phyloP scores from a whole-genome alignment of 1,140 invertebrate species.

The Penaeus vannamei region DNA sequence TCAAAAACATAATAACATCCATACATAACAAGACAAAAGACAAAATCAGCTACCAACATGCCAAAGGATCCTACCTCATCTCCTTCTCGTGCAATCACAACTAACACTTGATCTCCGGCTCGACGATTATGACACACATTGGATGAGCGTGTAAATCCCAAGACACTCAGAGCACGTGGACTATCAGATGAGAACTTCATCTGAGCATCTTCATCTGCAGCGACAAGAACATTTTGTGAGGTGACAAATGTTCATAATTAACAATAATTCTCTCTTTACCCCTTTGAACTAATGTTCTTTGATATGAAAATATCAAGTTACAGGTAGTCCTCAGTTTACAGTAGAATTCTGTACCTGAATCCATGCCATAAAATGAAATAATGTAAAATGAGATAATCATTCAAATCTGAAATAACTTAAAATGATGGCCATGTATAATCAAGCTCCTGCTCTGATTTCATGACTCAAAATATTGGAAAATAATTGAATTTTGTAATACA shows the following conservation, averaged over 20 bases:
- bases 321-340: too few species aligned
- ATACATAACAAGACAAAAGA: background rate
- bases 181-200: conserved; percentile 73
- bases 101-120: conserved; percentile 72
- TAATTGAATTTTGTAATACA: too few species aligned
- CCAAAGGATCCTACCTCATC: conserved; percentile 71
- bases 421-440: too few species aligned
- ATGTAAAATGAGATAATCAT: too few species aligned
- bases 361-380: too few species aligned
- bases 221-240: background rate
- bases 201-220: conserved; percentile 8
- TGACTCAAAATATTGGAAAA: too few species aligned
- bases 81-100: conserved; percentile 72
- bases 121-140: conserved; percentile 72
- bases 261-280: background rate
- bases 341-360: too few species aligned
- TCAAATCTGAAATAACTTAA: too few species aligned
- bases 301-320: too few species aligned
- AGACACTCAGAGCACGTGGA: conserved; percentile 73
- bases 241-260: background rate
- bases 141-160: conserved; percentile 73
- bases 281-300: too few species aligned
- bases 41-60: background rate
- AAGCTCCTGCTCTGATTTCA: too few species aligned
- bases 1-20: too few species aligned